Conservation (phyloP, 1,140 invertebrate species). For the Cylas formicarius region DNA sequence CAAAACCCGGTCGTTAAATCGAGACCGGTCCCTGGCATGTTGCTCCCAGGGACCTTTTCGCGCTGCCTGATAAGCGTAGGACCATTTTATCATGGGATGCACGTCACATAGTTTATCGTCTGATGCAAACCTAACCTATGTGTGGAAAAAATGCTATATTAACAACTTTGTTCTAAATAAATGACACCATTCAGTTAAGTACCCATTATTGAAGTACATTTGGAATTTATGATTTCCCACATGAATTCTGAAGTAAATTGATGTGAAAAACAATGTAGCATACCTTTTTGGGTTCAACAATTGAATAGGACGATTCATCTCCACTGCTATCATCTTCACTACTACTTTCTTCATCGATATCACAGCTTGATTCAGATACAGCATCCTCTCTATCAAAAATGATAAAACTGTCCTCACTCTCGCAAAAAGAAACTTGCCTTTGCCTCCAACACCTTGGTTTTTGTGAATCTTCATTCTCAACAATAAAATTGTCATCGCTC, state of each 20-base stretch:
- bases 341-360: slow-evolving; percentile 7
- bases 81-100: slow-evolving; percentile 55
- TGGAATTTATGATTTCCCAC: background rate
- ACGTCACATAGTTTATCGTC: slow-evolving; percentile 43
- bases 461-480: slow-evolving; percentile 7
- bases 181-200: slow-evolving; percentile 1
- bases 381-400: slow-evolving; percentile 24
- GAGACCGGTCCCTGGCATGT: slow-evolving; percentile 50
- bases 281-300: slow-evolving; percentile 13
- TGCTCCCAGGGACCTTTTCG: slow-evolving; percentile 58
- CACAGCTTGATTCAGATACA: slow-evolving; percentile 4
- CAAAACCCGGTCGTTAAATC: slow-evolving; percentile 50
- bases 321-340: slow-evolving; percentile 15
- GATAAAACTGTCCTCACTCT: slow-evolving; percentile 34
- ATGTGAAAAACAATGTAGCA: slow-evolving; percentile 9
- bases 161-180: background rate
- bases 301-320: slow-evolving; percentile 8
- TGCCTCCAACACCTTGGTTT: background rate
- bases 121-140: slow-evolving; percentile 57
- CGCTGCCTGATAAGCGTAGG: slow-evolving; percentile 55
- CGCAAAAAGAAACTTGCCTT: slow-evolving; percentile 21
- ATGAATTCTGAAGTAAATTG: background rate
- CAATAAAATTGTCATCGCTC: slow-evolving; percentile 15
- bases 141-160: slow-evolving; percentile 34
- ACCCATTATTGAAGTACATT: background rate